Percentiles rank a stretch among this genome's conserved stretches.
These are phyloP conservation scores for Agriopis marginaria DNA, from an alignment of 2,888 invertebrate species.

Conservation along the genomic window DNA sequence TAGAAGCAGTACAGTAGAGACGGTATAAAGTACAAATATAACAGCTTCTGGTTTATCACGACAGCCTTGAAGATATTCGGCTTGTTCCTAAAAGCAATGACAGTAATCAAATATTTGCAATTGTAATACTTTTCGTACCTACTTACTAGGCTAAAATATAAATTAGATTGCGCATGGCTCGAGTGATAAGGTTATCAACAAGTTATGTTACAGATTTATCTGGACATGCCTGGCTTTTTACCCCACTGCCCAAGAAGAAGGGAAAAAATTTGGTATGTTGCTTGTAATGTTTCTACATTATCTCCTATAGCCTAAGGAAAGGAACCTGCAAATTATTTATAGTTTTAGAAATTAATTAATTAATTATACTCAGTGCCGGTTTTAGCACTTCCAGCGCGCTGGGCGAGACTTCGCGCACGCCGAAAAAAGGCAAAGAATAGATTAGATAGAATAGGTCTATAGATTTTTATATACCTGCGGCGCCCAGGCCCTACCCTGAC, in stretches of 20 bases:
- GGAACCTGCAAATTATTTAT: too few species aligned
- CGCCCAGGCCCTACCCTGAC: too few species aligned
- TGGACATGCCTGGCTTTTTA: not conserved
- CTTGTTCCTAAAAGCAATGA: constrained; percentile 86
- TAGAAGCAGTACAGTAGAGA: constrained; percentile 96
- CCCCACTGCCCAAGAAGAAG: not conserved
- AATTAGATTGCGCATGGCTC: not conserved
- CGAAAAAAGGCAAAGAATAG: too few species aligned
- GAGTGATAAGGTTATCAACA: not conserved
- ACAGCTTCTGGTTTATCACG: constrained; percentile 87
- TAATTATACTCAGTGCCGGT: too few species aligned
- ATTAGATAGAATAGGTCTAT: too few species aligned
- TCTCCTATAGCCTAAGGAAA: too few species aligned
- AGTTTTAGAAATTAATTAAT: too few species aligned
- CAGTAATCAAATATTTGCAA: not conserved
- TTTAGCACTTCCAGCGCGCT: too few species aligned
- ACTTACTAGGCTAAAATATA: not conserved
- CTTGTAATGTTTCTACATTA: too few species aligned
- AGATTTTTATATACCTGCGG: too few species aligned
- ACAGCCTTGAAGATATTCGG: constrained; percentile 86
- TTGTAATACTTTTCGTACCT: not conserved
- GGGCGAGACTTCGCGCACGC: too few species aligned
- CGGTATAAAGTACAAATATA: constrained; percentile 95
- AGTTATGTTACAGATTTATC: not conserved
- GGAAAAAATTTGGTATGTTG: too few species aligned